Base-by-base conservation (phyloP, 2,797 vertebrate genomes). In the Cuculus canorus region DNA sequence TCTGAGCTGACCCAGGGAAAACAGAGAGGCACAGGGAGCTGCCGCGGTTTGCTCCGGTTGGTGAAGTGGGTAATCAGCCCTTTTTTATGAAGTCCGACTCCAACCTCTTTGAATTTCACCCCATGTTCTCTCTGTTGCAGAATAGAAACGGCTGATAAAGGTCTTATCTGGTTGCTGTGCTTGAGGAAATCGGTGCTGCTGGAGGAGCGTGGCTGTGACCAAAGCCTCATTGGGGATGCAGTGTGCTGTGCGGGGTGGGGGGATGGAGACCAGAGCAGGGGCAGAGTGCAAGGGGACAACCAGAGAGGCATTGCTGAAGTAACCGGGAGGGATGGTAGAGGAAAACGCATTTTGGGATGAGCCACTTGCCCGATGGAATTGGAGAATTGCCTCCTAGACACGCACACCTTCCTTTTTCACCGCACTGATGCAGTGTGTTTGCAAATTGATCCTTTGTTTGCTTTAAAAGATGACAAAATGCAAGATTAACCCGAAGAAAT, bases 31-130 rank as follows among this genome's bases (percentile, higher is more conserved):
- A 0, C 39, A 0, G 57, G 72, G 69, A 83, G 70, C 80, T 16
- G 68, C 68, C 1, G 15, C 2, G 17, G 23, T 63, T 81, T 43
- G 84, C 86, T 92, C 39, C 0, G 39, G 30, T 84, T 79, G 7
- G 37, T 91, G 87, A 77, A 87, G 92, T 85, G 81, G 89, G 84
- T 89, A 95, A 87, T 94, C 89, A 93, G 84, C 92, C 82, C 75
- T 93, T 93, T 93, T 95, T 92, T 77, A 91, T 93, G 89, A 94
- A 94, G 94, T 89, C 84, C 7, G 1, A 89, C 90, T 90, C 54
- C 83, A 81, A 2, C 61, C 76, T 93, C 91, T 83, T 92, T 88
- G 88, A 53, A 69, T 96, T 95, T 93, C 93, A 57, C 54, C 82
- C 92, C 2, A 0, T 61, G 76, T 69, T 92, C 79, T 88, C 82